Conservation (phyloP, 2,113 vertebrate species). For the Hippocampus abdominalis region DNA sequence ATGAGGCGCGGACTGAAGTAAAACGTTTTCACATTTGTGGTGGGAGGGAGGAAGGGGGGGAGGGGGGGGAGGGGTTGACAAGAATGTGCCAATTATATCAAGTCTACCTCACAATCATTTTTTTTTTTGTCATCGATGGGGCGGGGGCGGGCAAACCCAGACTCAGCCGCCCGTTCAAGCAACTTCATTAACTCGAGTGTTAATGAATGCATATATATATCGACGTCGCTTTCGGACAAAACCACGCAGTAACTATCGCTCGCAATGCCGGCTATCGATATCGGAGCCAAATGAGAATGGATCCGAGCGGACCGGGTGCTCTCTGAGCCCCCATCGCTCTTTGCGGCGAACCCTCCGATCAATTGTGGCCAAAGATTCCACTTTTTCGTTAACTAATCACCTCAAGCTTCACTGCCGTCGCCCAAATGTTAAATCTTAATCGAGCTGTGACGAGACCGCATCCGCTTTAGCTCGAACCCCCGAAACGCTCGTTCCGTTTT, state of each 20-base stretch:
- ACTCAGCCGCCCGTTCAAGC: slow-evolving; percentile 41
- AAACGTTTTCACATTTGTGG: slow-evolving; percentile 8
- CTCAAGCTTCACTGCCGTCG: slow-evolving; percentile 25
- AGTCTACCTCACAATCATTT: slow-evolving; percentile 27
- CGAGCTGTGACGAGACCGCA: background rate
- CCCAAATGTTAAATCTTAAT: slow-evolving; percentile 8
- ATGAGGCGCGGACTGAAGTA: slow-evolving; percentile 53
- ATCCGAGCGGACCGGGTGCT: slow-evolving; percentile 52
- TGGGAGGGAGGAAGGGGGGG: too few species aligned
- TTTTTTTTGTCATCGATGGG: slow-evolving; percentile 33
- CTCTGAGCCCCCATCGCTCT: slow-evolving; percentile 44
- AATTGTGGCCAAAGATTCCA: slow-evolving; percentile 46
- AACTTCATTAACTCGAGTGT: slow-evolving; percentile 38
- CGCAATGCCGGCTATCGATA: slow-evolving; percentile 53
- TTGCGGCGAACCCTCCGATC: slow-evolving; percentile 44
- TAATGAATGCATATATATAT: slow-evolving; percentile 43
- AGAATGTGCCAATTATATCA: slow-evolving; percentile 9
- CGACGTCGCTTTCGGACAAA: slow-evolving; percentile 35
- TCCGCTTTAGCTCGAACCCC: background rate
- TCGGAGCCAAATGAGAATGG: slow-evolving; percentile 65
- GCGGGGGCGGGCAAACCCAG: background rate
- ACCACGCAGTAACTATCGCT: slow-evolving; percentile 33
- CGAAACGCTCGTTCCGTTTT: too few species aligned
- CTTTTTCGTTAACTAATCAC: slow-evolving; percentile 58
- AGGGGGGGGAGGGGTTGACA: too few species aligned